Percentiles rank a stretch among this genome's conserved stretches.
Conservation (phyloP, 1,140 invertebrate genomes). For the Parasteatoda tepidariorum region DNA sequence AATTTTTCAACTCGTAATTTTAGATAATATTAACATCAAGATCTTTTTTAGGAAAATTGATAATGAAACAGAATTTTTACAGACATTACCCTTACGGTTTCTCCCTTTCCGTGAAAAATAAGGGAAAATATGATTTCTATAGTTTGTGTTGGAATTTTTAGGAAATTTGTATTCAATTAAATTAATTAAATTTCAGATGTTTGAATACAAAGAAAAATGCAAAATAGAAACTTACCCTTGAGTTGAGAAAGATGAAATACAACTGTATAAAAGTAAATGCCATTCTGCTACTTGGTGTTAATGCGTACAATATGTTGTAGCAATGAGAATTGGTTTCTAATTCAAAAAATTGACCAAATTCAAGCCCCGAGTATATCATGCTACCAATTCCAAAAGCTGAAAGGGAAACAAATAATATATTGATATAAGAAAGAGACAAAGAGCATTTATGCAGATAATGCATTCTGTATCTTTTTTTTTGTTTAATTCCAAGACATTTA, state of each 20-base stretch:
- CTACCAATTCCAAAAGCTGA: slow-evolving; percentile 92
- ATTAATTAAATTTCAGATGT: background rate
- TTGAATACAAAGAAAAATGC: background rate
- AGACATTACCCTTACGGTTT: no score
- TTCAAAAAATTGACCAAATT: slow-evolving; percentile 94
- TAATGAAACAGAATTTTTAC: no score
- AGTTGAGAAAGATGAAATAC: slow-evolving; percentile 96
- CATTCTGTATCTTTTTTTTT: no score
- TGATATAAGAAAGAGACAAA: background rate
- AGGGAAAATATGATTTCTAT: no score
- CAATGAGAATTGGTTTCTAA: slow-evolving; percentile 85
- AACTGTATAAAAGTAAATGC: slow-evolving; percentile 95
- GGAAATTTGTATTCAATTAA: no score
- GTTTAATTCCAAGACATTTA: no score
- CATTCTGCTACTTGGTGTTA: slow-evolving; percentile 89
- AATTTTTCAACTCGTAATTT: no score
- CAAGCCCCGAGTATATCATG: slow-evolving; percentile 94
- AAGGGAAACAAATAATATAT: slow-evolving; percentile 1
- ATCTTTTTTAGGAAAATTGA: no score
- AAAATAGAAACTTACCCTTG: slow-evolving; percentile 66
- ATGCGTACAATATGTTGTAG: slow-evolving; percentile 84
- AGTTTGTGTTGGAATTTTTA: no score
- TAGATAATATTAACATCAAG: no score
- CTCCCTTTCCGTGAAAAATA: no score
- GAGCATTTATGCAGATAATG: no score